Conservation (phyloP, 30 jellyfish, hydroid and myxozoan species). For the Hydractinia symbiolongicarpus region DNA sequence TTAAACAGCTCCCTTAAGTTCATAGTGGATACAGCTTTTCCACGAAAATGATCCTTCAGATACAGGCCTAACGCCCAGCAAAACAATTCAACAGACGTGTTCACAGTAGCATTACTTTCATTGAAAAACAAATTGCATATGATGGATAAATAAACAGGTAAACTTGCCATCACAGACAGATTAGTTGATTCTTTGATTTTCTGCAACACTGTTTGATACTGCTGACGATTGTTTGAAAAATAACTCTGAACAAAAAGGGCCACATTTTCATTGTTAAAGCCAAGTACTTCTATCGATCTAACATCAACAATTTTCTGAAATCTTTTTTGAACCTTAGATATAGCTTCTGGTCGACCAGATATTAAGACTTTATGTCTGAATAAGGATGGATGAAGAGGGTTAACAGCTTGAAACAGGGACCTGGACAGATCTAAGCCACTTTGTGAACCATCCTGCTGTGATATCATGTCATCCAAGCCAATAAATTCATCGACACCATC, state of each 20-base stretch:
- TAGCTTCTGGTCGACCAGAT: conserved; percentile 11
- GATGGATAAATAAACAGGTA: conserved; percentile 10
- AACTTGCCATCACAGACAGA: neutral
- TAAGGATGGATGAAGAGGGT: neutral
- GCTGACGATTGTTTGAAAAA: neutral
- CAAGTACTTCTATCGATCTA: neutral
- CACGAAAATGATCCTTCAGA: neutral
- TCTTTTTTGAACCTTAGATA: neutral
- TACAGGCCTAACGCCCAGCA: conserved; percentile 12
- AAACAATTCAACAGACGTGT: neutral
- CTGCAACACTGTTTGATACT: neutral
- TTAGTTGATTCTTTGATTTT: neutral
- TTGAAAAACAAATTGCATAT: neutral
- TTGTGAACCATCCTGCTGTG: neutral
- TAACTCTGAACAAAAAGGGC: neutral
- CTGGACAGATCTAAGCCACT: neutral
- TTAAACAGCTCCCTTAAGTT: neutral
- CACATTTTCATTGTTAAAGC: neutral
- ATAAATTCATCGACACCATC: neutral
- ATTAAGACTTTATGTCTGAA: neutral
- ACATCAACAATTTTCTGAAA: neutral
- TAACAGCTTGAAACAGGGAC: neutral
- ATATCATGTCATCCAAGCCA: neutral
- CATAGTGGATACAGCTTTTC: neutral
- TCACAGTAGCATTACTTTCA: neutral